These are phyloP conservation scores for Megastigmus dorsalis DNA, from an alignment of 2,888 invertebrate species.

Conservation along the genomic window DNA sequence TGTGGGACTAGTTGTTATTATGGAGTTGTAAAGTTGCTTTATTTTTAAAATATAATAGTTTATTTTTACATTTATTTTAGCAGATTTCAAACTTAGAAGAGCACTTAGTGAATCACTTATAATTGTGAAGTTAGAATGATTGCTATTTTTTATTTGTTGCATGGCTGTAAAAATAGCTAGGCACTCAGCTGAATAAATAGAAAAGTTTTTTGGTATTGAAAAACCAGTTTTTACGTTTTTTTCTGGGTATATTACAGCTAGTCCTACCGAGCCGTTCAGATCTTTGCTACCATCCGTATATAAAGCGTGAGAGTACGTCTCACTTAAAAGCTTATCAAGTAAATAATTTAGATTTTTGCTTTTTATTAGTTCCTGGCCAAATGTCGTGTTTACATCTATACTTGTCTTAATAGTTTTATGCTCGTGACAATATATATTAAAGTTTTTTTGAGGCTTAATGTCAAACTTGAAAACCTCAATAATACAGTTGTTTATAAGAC, in stretches of 20 bases:
- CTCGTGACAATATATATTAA: neutral
- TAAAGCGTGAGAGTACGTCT: neutral
- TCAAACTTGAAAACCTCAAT: neutral
- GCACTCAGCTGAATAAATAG: neutral
- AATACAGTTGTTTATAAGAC: neutral
- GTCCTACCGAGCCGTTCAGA: neutral
- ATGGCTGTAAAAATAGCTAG: neutral
- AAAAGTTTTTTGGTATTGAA: neutral
- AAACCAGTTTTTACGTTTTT: neutral
- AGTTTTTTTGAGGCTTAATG: neutral
- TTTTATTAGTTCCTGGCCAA: neutral
- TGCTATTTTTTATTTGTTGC: neutral
- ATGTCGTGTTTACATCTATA: neutral
- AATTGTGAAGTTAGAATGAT: neutral
- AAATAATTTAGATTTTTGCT: neutral
- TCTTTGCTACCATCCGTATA: neutral
- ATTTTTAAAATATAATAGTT: too few species aligned
- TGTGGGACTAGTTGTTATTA: neutral
- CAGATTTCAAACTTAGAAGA: neutral
- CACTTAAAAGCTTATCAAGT: neutral
- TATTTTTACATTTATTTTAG: neutral
- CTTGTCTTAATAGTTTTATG: neutral
- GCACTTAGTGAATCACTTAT: neutral
- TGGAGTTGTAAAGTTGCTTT: constrained; percentile 3
- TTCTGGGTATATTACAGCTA: neutral